Evolutionary conservation across 2,888 invertebrate species (phyloP).

Genomic region (Drosophila falleni): DNA sequence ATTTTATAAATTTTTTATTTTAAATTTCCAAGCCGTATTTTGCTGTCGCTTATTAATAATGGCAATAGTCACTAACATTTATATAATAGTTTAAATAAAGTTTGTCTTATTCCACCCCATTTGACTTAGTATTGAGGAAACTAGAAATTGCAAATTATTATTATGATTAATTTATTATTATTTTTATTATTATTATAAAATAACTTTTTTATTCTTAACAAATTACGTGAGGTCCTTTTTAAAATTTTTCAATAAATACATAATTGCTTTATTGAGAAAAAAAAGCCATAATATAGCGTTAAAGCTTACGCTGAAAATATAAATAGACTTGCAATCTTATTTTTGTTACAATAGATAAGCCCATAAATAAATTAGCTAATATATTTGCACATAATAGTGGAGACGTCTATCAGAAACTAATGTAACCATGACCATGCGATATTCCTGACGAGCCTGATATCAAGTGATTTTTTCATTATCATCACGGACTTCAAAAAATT

Average conservation of each 20-base stretch:
- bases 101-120: too few species aligned
- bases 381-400: not conserved
- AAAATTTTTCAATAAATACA: not conserved
- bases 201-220: too few species aligned
- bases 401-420: conserved; percentile 13
- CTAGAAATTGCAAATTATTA: too few species aligned
- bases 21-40: too few species aligned
- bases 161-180: too few species aligned
- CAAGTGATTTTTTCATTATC: conserved; percentile 11
- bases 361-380: conserved; percentile 11
- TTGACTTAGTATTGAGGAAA: too few species aligned
- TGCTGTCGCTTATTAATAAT: too few species aligned
- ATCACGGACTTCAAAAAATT: not conserved
- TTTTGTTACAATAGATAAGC: conserved; percentile 3
- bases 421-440: conserved; percentile 44
- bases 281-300: not conserved
- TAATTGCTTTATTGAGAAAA: not conserved
- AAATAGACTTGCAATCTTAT: not conserved
- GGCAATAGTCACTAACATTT: too few species aligned
- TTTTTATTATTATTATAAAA: too few species aligned
- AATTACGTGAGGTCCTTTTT: not conserved
- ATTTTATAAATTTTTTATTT: too few species aligned
- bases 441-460: conserved; percentile 5
- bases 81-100: too few species aligned
- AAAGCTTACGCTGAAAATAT: not conserved